Conservation (phyloP, 2,113 vertebrate species). For the Dicerorhinus sumatrensis region DNA sequence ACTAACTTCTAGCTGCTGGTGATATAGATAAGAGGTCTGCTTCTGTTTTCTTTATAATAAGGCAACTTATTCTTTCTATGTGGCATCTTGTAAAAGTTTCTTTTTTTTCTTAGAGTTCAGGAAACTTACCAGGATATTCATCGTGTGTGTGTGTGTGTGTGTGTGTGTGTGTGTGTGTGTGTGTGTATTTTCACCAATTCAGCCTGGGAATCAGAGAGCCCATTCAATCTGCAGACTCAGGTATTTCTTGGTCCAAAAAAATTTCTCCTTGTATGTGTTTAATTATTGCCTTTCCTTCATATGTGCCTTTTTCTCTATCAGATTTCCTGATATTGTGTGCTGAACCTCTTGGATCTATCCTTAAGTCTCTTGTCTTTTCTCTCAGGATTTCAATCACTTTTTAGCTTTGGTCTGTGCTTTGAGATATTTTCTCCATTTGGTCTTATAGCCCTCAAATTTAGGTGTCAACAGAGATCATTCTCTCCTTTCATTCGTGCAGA, state of each 20-base stretch:
- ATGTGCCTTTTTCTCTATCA: not conserved
- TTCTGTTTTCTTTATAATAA: not conserved
- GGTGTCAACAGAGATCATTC: not conserved
- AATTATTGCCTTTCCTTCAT: not conserved
- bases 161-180: not conserved
- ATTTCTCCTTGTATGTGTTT: not conserved
- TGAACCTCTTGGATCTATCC: not conserved
- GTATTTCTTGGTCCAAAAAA: not conserved
- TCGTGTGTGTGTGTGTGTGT: not conserved
- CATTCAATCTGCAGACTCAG: not conserved
- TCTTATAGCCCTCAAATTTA: not conserved
- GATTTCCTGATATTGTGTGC: not conserved
- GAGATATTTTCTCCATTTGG: conserved; percentile 17
- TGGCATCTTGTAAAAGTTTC: not conserved
- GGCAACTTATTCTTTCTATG: not conserved
- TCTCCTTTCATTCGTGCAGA: not conserved
- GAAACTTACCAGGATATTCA: not conserved
- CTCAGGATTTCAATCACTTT: not conserved
- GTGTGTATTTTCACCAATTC: not conserved
- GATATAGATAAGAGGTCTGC: not conserved
- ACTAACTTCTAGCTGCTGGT: not conserved
- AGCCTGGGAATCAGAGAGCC: not conserved
- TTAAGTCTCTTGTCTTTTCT: not conserved
- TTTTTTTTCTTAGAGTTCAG: not conserved
- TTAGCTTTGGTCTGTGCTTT: conserved; percentile 35